Evolutionary conservation across 30 jellyfish, hydroid and myxozoan genomes (phyloP).

Genomic region (Chrysaora quinquecirrha): DNA sequence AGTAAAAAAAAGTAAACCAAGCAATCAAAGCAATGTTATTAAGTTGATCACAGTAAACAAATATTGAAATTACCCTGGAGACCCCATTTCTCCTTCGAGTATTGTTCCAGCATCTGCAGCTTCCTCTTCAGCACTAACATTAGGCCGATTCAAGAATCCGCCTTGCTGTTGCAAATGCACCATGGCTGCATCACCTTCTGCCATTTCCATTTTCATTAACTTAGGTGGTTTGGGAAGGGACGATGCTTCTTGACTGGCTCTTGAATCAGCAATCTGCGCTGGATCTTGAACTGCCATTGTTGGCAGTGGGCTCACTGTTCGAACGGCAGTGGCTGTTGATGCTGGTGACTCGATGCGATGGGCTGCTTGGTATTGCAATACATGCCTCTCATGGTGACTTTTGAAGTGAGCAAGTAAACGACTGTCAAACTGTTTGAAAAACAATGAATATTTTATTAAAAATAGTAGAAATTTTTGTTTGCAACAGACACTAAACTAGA

Average conservation of each 20-base stretch:
- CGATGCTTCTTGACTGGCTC: constrained; percentile 54
- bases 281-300: constrained; percentile 77
- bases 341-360: constrained; percentile 50
- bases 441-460: background rate
- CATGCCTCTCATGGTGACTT: constrained; percentile 73
- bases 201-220: constrained; percentile 62
- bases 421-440: constrained; percentile 57
- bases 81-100: constrained; percentile 30
- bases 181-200: constrained; percentile 57
- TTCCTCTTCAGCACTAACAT: constrained; percentile 43
- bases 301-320: constrained; percentile 72
- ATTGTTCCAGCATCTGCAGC: constrained; percentile 21
- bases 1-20: too few relatives aligned
- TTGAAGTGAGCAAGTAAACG: constrained; percentile 69
- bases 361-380: constrained; percentile 51
- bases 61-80: background rate
- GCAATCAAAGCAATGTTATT: too few relatives aligned
- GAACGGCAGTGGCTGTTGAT: constrained; percentile 45
- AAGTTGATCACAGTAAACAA: too few relatives aligned
- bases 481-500: too few relatives aligned
- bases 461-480: too few relatives aligned
- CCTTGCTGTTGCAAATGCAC: constrained; percentile 65
- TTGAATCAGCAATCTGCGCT: constrained; percentile 48
- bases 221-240: constrained; percentile 69
- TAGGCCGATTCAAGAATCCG: constrained; percentile 52